Base-by-base conservation (phyloP, 1,140 invertebrate species). In the Neodiprion lecontei region DNA sequence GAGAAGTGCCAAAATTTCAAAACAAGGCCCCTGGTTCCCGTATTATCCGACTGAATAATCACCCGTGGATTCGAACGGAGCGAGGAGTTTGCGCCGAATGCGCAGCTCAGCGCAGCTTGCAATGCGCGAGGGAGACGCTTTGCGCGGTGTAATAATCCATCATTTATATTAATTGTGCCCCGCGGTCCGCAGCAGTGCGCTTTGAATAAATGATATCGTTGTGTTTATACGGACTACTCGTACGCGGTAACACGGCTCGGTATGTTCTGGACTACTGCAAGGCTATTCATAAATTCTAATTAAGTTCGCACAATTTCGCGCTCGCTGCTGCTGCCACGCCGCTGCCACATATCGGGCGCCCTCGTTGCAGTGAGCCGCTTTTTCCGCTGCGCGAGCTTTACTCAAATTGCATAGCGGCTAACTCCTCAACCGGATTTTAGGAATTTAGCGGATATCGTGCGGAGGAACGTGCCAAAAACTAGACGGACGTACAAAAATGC, bases 101-200 rank as follows among this genome's bases (percentile, higher is more conserved):
- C 28, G 28, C 28, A 40, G 28, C 28, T 40, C 28, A 0, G n/a
- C 53, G 53, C 53, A 61, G n/a, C 40, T 65, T 17, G 17, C 67
- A 69, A 69, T 65, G 61, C 40, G 17, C 67, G 67, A 47, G 17
- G 61, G 61, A 21, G 1, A 65, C 61, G 61, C 61, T 65, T 65
- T 65, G 67, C 67, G 67, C 67, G 12, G 75, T 68, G 67, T 75
- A 80, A 81, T 82, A 84, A 86, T 87, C 79, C 83, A 85, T 86
- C 86, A 86, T 84, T 86, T 85, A 86, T 86, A 86, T 85, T 86
- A 86, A 87, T 86, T 86, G 84, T 79, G 79, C 72, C 75, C 79
- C 72, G 82, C 77, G 81, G 81, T 82, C 79, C 77, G 79, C 53
- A 72, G 9, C 72, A 79, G 78, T 74, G 72, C 79, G 73, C 76